Evolutionary conservation across 2,113 vertebrate genomes (phyloP).

Genomic region (rabbit (Oryctolagus cuniculus)): DNA sequence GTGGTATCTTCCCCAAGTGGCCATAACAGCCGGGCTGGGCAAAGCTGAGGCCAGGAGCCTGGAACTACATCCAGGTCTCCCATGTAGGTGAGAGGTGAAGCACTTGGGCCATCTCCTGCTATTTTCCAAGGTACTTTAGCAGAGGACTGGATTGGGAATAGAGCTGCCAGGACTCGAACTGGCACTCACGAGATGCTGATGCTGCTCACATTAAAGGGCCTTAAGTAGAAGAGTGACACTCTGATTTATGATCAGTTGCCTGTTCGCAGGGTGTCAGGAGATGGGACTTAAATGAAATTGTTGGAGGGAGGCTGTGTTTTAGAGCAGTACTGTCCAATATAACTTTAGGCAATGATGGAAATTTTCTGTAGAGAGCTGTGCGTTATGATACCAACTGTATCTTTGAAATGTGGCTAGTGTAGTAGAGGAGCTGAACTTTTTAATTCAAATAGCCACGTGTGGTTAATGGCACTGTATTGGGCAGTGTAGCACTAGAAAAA

Average conservation of each 20-base stretch:
- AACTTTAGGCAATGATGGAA: background rate
- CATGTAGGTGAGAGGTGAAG: no score
- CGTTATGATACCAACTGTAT: background rate
- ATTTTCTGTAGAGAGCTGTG: background rate
- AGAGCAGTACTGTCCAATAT: background rate
- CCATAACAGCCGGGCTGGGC: no score
- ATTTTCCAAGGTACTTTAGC: no score
- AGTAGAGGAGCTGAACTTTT: background rate
- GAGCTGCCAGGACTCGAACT: no score
- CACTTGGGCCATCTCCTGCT: no score
- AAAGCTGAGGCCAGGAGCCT: no score
- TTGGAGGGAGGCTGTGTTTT: background rate
- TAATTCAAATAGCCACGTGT: background rate
- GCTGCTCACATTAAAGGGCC: background rate
- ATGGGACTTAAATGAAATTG: background rate
- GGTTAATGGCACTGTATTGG: background rate
- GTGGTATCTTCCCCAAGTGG: no score
- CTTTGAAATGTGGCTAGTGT: background rate
- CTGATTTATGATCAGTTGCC: background rate
- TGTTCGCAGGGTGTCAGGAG: background rate
- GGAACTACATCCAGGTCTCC: no score
- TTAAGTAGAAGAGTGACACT: background rate
- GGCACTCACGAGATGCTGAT: no score
- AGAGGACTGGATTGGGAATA: no score
- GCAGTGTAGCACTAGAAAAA: background rate